Base-by-base conservation (phyloP, 2,797 vertebrate species). In the Etheostoma nigrum region DNA sequence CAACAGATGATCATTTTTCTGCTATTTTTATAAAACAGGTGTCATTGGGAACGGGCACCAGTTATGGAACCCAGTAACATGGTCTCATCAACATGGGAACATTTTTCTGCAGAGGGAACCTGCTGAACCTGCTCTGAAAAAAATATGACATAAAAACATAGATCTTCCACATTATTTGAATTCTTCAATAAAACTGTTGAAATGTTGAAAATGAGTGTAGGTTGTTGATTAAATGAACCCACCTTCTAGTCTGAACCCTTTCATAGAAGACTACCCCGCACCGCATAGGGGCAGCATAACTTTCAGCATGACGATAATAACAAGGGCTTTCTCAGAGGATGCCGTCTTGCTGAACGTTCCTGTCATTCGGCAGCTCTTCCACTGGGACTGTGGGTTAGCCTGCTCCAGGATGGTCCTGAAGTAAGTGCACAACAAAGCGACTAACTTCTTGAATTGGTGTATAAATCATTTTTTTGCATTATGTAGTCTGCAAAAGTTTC, bases 321-420 rank as follows among this genome's bases (percentile, higher is more conserved):
- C 1, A 0, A 2, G 33, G 45, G 33, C 79, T 79, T 90, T 33
- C 61, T 59, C 90, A 95, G 98, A 93, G 84, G 97, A 98, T 92
- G 94, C 91, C 36, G 93, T 98, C 82, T 93, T 97, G 88, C 90
- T 99, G 92, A 94, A 97, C 4, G 98, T 99, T 48, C 98, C 98
- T 2, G 84, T 97, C 74, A 97, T 99, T 78, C 96, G 96, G 91
- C 98, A 99, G 93, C 90, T 96, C 18, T 98, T 96, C 91, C 98
- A 99, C 93, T 99, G 98, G 98, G 98, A 99, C 88, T 99, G 98
- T 0, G 98, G 98, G 49, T 91, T 99, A 75, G 98, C 98, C 80
- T 99, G 98, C 94, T 98, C 98, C 87, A 97, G 95, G 90, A 99
- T 99, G 98, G 97, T 97, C 14, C 92, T 99, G 7, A 96, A 96